phyloP scores from a whole-genome alignment of 2,797 vertebrate species.

The Cynodonichthys magdalenae region DNA sequence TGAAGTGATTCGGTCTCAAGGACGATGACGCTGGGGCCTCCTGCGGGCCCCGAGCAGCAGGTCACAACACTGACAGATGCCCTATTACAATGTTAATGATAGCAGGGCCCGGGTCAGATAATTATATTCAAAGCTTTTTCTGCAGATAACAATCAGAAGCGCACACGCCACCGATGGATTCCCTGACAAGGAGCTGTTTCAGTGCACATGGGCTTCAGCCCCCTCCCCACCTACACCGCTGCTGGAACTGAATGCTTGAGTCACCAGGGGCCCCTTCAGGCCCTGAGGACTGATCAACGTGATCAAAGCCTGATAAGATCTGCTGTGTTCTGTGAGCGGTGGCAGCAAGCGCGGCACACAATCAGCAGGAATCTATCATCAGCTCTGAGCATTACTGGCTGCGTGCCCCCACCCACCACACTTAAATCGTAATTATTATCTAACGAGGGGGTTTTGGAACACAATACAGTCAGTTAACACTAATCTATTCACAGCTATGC shows the following conservation, averaged over 20 bases:
- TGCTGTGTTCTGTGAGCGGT: slow-evolving; percentile 15
- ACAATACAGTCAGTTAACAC: background rate
- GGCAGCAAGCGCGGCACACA: slow-evolving; percentile 41
- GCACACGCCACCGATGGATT: slow-evolving; percentile 56
- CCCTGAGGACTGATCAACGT: slow-evolving; percentile 36
- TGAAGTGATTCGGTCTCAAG: slow-evolving; percentile 69
- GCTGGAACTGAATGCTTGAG: slow-evolving; percentile 19
- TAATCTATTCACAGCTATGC: background rate
- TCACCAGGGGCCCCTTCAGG: slow-evolving; percentile 1
- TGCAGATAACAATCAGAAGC: slow-evolving; percentile 74
- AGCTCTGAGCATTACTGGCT: background rate
- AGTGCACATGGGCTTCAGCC: slow-evolving; percentile 66
- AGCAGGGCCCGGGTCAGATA: slow-evolving; percentile 69
- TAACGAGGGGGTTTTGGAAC: background rate
- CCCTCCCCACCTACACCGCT: background rate
- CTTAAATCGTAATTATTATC: background rate
- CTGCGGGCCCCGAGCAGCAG: slow-evolving; percentile 61
- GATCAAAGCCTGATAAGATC: slow-evolving; percentile 55
- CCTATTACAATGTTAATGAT: slow-evolving; percentile 86
- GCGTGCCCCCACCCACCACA: background rate
- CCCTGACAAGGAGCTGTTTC: slow-evolving; percentile 46
- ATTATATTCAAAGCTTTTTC: slow-evolving; percentile 81
- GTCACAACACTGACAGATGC: slow-evolving; percentile 83
- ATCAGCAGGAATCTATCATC: slow-evolving; percentile 52
- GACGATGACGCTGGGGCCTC: slow-evolving; percentile 36